These are phyloP conservation scores for Apogon hyalosoma DNA, from an alignment of 2,797 vertebrate genomes.

Conservation along the genomic window DNA sequence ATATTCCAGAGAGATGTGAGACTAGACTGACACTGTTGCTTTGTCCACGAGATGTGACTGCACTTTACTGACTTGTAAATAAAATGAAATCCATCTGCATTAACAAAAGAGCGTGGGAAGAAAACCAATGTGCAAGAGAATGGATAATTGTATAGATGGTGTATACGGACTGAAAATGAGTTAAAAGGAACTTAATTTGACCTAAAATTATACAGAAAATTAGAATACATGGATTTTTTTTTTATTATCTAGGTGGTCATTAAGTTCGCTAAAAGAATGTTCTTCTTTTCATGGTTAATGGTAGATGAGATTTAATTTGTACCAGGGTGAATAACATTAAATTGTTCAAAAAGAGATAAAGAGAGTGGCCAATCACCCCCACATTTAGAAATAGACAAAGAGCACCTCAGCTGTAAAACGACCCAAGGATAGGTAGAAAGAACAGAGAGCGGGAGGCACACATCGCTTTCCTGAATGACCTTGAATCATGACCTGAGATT, in stretches of 20 bases:
- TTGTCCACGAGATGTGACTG: constrained; percentile 52
- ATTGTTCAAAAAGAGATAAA: constrained; percentile 79
- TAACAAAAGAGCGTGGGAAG: constrained; percentile 35
- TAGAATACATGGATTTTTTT: constrained; percentile 88
- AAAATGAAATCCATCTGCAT: constrained; percentile 59
- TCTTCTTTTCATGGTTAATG: constrained; percentile 90
- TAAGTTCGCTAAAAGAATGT: constrained; percentile 90
- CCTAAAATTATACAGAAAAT: constrained; percentile 90
- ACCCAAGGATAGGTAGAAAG: constrained; percentile 23
- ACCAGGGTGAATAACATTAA: constrained; percentile 88
- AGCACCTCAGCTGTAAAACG: constrained; percentile 19
- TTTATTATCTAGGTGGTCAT: constrained; percentile 86
- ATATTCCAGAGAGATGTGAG: constrained; percentile 65
- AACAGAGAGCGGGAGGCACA: constrained; percentile 8
- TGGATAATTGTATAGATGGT: constrained; percentile 31
- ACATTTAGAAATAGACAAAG: constrained; percentile 40
- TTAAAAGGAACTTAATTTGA: constrained; percentile 88
- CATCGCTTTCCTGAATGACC: constrained; percentile 18
- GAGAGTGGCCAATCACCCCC: constrained; percentile 53
- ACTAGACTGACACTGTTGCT: constrained; percentile 58
- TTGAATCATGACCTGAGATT: constrained; percentile 49
- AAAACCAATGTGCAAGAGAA: constrained; percentile 28
- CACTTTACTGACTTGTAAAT: constrained; percentile 66
- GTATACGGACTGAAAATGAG: constrained; percentile 11
- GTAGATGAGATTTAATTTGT: constrained; percentile 83